Percentiles rank a stretch among this genome's conserved stretches.
Conservation (phyloP, 2,888 invertebrate species). For the Amphipyra berbera region DNA sequence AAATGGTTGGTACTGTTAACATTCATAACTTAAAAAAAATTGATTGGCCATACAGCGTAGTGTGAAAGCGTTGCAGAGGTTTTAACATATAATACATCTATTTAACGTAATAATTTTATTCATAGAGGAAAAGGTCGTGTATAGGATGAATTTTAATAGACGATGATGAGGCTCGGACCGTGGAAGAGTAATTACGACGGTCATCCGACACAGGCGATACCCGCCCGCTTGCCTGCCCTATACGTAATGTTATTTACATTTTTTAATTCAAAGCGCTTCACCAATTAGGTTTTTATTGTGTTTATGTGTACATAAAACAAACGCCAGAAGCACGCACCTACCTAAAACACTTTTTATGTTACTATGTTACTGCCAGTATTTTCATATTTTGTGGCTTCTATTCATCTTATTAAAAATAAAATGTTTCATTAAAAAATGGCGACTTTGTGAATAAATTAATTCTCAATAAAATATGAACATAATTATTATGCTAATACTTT, state of each 20-base stretch:
- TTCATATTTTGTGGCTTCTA: conserved; percentile 21
- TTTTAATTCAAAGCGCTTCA: conserved; percentile 55
- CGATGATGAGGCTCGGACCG: conserved; percentile 75
- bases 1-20: no score
- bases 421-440: conserved; percentile 8
- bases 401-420: conserved; percentile 22
- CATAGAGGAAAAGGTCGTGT: conserved; percentile 75
- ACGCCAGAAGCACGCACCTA: conserved; percentile 36
- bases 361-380: conserved; percentile 17
- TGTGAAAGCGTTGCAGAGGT: conserved; percentile 10
- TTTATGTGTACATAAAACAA: conserved; percentile 50
- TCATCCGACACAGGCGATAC: conserved; percentile 62
- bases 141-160: conserved; percentile 83
- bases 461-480: conserved; percentile 39
- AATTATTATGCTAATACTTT: conserved; percentile 17
- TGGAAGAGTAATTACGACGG: conserved; percentile 75
- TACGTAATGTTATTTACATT: conserved; percentile 60
- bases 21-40: not conserved
- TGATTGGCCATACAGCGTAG: not conserved
- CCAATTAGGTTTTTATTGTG: conserved; percentile 59
- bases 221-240: conserved; percentile 40
- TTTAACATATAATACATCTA: conserved; percentile 52
- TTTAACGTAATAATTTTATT: conserved; percentile 73
- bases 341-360: conserved; percentile 50
- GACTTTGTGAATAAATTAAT: conserved; percentile 27